Evolutionary conservation across 2,113 vertebrate species (phyloP).

Genomic region (Butorides virescens): DNA sequence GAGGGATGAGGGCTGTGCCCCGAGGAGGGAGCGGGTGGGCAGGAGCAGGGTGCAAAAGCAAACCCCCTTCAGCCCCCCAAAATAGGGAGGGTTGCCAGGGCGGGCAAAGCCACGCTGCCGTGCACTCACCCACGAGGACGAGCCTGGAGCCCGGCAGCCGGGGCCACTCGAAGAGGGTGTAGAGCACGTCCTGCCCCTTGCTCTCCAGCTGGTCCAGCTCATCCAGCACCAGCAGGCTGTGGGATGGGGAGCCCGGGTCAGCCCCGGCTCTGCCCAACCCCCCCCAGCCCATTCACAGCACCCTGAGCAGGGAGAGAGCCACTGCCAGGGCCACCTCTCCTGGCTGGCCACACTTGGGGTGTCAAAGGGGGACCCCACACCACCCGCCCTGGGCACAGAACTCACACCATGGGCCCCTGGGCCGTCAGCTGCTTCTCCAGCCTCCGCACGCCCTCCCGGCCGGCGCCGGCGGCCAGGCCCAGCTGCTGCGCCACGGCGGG

Average conservation of each 20-base stretch:
- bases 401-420: conserved; percentile 87
- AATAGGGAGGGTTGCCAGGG: neutral
- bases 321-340: neutral
- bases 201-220: conserved; percentile 98
- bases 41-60: neutral
- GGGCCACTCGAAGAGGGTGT: conserved; percentile 95
- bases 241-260: neutral
- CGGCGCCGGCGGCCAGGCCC: conserved; percentile 24
- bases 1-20: neutral
- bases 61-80: rapidly evolving
- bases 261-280: neutral
- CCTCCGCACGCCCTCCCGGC: conserved; percentile 52
- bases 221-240: conserved; percentile 89
- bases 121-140: conserved; percentile 85
- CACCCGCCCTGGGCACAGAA: neutral
- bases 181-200: conserved; percentile 92
- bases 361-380: rapidly evolving
- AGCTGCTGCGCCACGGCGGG: conserved; percentile 82
- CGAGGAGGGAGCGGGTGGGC: neutral
- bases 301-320: neutral
- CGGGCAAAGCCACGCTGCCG: rapidly evolving
- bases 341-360: rapidly evolving
- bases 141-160: conserved; percentile 83
- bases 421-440: conserved; percentile 82
- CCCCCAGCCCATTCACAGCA: rapidly evolving